phyloP scores from a whole-genome alignment of 92 coral and sea anemone genomes.

The Palythoa heliodiscus region DNA sequence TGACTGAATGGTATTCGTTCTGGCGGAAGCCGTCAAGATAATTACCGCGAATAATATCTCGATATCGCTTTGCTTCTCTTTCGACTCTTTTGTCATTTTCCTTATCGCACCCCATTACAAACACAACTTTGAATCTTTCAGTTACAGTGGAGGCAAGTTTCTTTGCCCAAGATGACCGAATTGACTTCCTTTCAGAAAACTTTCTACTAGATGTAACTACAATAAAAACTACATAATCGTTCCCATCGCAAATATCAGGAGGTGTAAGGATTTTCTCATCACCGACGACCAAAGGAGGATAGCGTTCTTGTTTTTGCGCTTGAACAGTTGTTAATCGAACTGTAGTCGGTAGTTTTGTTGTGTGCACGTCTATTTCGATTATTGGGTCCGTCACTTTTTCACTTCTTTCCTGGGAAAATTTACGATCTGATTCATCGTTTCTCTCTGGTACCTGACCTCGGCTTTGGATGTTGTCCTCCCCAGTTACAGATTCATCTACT shows the following conservation, averaged over 20 bases:
- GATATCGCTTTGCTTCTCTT: constrained; percentile 60
- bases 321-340: constrained; percentile 5
- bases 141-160: constrained; percentile 23
- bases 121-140: constrained; percentile 59
- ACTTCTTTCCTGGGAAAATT: background rate
- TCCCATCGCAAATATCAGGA: constrained; percentile 38
- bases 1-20: constrained; percentile 75
- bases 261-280: constrained; percentile 62
- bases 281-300: constrained; percentile 59
- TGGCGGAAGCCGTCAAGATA: constrained; percentile 69
- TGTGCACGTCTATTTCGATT: background rate
- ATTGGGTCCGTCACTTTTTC: background rate
- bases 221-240: constrained; percentile 58
- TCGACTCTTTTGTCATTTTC: constrained; percentile 66
- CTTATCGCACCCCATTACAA: constrained; percentile 78
- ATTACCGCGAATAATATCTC: constrained; percentile 75
- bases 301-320: constrained; percentile 51
- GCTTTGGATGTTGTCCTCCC: background rate
- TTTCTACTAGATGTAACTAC: constrained; percentile 69
- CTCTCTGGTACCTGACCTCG: background rate
- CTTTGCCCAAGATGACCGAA: constrained; percentile 82
- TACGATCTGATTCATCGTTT: background rate
- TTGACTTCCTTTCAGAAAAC: constrained; percentile 77
- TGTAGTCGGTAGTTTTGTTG: background rate
- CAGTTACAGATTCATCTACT: background rate